These are phyloP conservation scores for Salvator merianae DNA, from an alignment of 2,113 vertebrate genomes.

Conservation along the genomic window DNA sequence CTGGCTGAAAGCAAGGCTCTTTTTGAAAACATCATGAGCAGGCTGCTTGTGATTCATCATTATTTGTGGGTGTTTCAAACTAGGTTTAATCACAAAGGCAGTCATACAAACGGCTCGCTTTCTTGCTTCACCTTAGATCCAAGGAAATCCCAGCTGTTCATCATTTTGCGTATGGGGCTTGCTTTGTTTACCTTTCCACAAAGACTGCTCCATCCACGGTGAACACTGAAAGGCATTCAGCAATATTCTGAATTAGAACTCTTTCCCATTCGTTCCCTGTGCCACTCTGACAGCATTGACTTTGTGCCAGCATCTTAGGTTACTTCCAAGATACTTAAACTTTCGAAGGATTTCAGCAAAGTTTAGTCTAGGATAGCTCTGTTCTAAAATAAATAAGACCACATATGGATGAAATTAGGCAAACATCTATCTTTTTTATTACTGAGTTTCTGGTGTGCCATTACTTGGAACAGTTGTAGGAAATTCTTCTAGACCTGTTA, in stretches of 20 bases:
- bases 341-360: constrained; percentile 56
- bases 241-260: constrained; percentile 48
- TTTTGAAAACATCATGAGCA: background rate
- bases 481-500: constrained; percentile 52
- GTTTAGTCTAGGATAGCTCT: constrained; percentile 47
- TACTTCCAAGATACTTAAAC: constrained; percentile 68
- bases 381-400: constrained; percentile 55
- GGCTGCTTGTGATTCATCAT: background rate
- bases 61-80: background rate
- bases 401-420: constrained; percentile 64
- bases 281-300: constrained; percentile 61
- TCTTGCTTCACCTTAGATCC: constrained; percentile 16
- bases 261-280: constrained; percentile 47
- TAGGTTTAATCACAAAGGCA: constrained; percentile 2
- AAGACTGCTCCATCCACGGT: constrained; percentile 35
- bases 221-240: constrained; percentile 29
- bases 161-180: constrained; percentile 7
- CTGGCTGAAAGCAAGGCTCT: constrained; percentile 17
- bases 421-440: constrained; percentile 41
- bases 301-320: constrained; percentile 62
- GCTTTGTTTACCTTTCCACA: constrained; percentile 23
- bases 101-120: background rate
- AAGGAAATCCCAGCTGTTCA: constrained; percentile 4
- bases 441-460: constrained; percentile 43
- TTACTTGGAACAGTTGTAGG: constrained; percentile 46